These are phyloP conservation scores for Hermaeophaga mercurialis DNA, from an alignment of 2,888 invertebrate genomes.

Conservation along the genomic window DNA sequence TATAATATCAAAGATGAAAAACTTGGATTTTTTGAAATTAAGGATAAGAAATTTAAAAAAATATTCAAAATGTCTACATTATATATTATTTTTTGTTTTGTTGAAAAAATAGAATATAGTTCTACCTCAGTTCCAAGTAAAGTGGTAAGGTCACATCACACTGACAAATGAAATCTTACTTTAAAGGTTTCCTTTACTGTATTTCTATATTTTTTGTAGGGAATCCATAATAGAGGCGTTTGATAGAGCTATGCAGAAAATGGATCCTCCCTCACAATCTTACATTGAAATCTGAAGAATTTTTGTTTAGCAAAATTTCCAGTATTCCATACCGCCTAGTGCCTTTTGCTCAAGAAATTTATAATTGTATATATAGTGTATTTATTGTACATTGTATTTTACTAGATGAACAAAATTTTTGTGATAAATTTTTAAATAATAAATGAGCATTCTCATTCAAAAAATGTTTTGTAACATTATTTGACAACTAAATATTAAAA, in stretches of 20 bases:
- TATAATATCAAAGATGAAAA: too few species aligned
- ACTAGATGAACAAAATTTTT: constrained; percentile 14
- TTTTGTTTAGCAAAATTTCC: not conserved
- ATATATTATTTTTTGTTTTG: too few species aligned
- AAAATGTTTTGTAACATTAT: not conserved
- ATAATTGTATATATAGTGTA: constrained; percentile 20
- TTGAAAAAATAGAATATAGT: too few species aligned
- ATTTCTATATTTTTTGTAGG: constrained; percentile 58
- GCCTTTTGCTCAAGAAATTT: constrained; percentile 18
- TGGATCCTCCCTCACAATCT: constrained; percentile 42
- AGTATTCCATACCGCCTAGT: constrained; percentile 12
- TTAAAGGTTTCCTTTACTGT: too few species aligned
- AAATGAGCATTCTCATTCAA: not conserved
- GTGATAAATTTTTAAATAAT: constrained; percentile 25
- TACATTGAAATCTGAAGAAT: constrained; percentile 34
- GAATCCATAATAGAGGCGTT: constrained; percentile 79
- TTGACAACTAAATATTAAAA: too few species aligned
- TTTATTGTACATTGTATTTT: constrained; percentile 8
- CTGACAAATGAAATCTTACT: too few species aligned
- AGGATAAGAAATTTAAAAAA: not conserved
- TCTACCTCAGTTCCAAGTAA: too few species aligned
- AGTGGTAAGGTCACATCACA: too few species aligned
- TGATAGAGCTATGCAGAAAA: constrained; percentile 65
- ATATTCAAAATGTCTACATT: not conserved
- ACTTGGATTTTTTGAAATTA: too few species aligned